Evolutionary conservation across 2,113 vertebrate species (phyloP), one percentile per base, ranked within the genome.

Genomic region (Guaruba guarouba): DNA sequence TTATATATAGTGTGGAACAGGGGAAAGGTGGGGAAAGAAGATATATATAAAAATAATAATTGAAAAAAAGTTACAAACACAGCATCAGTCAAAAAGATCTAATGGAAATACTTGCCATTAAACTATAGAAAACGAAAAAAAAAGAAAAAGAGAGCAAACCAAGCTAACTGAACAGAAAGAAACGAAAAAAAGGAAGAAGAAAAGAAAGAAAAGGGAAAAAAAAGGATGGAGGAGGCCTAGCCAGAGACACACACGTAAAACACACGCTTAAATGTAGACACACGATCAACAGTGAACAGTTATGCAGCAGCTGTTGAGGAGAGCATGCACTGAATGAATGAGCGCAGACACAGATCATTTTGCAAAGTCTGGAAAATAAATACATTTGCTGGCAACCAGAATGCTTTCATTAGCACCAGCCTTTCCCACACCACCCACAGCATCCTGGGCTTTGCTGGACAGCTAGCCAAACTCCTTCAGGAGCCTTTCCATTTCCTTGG

Each of bases 61-160:
- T 33, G 13, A 64, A 78, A 62, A 84, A 90, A 73, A 95, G 92
- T 96, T 98, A 97, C 97, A 97, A 97, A 98, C 97, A 98, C 97
- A 98, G 97, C 97, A 98, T 97, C 93, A 97, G 88, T 98, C 95
- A 97, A 98, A 97, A 98, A 96, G 95, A 96, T 98, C 82, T 68
- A 97, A 98, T 98, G 98, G 90, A 93, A 92, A 98, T 97, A 98
- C 82, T 96, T 96, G 97, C 96, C 95, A 88, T 97, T 90, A 97
- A 98, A 98, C 90, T 78, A 97, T 94, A 97, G 43, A 83, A 74
- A 93, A 91, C 3, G 3, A 91, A 95, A 92, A 29, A 33, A 29
- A 33, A 63, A 43, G 86, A n/a, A n/a, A 57, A 83, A 69, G 68
- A 83, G 59, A 79, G 28, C 43, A 77, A 93, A 94, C 79, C 37